phyloP scores from a whole-genome alignment of 2,797 vertebrate genomes.

The Nannoperca obscura region DNA sequence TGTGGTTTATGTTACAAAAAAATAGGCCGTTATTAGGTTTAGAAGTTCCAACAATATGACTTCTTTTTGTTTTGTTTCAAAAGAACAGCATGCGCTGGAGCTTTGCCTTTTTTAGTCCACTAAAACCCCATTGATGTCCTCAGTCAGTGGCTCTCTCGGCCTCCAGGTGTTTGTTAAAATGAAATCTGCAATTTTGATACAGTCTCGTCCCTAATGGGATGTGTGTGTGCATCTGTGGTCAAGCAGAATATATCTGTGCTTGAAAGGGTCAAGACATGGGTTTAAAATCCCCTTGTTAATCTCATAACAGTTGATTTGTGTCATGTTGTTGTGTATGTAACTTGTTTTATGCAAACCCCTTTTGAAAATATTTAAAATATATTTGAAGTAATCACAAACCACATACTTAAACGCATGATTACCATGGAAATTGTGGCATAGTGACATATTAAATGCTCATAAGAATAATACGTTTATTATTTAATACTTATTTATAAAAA shows the following conservation, averaged over 20 bases:
- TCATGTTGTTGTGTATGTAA: not conserved
- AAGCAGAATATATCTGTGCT: constrained; percentile 10
- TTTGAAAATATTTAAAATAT: not conserved
- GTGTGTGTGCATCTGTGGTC: constrained; percentile 26
- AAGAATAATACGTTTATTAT: not conserved
- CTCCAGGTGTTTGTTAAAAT: constrained; percentile 29
- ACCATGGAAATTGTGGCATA: not conserved
- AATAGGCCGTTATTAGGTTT: constrained; percentile 16
- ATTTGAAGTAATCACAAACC: not conserved
- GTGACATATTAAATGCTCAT: not conserved
- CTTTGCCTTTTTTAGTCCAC: constrained; percentile 22
- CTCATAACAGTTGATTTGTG: constrained; percentile 10
- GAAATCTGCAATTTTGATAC: constrained; percentile 30
- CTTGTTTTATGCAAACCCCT: not conserved
- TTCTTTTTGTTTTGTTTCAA: not conserved
- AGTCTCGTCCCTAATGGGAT: constrained; percentile 25
- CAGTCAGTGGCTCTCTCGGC: constrained; percentile 14
- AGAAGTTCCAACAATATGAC: not conserved
- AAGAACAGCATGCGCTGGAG: not conserved
- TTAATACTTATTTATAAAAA: not conserved
- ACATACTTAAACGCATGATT: not conserved
- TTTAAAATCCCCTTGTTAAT: constrained; percentile 5
- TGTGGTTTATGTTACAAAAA: constrained; percentile 33
- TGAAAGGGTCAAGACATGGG: constrained; percentile 28
- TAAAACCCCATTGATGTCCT: constrained; percentile 16